Conservation (phyloP, 2,113 vertebrate species). For the Tragelaphus strepsiceros region DNA sequence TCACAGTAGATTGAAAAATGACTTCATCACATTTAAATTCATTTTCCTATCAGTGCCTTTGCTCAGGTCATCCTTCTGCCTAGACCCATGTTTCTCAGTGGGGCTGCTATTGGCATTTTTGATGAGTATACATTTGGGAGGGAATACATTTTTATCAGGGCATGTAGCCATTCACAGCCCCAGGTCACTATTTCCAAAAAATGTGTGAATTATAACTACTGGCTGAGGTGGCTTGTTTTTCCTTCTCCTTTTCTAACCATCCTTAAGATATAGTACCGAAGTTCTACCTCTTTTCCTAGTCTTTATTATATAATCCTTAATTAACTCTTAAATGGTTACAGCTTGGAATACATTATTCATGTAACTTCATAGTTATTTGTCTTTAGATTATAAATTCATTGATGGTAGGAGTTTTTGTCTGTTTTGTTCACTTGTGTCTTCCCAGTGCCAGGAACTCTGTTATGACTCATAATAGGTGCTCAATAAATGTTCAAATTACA, state of each 20-base stretch:
- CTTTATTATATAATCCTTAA: not conserved
- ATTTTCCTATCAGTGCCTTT: not conserved
- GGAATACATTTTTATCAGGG: not conserved
- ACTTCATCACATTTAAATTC: not conserved
- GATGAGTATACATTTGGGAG: not conserved
- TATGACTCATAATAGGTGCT: constrained; percentile 8
- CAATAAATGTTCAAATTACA: not conserved
- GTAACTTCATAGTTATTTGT: constrained; percentile 24
- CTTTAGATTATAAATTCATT: constrained; percentile 13
- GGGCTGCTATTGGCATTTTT: not conserved
- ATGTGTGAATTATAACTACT: not conserved
- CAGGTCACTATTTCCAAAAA: not conserved
- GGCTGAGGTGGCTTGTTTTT: not conserved
- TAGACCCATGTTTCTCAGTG: not conserved
- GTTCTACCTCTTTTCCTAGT: not conserved
- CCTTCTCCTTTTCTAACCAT: not conserved
- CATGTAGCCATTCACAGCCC: not conserved
- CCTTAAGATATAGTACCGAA: not conserved
- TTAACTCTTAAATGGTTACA: not conserved
- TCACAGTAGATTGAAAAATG: not conserved
- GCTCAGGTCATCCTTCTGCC: not conserved
- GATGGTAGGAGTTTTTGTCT: not conserved
- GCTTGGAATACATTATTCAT: not conserved
- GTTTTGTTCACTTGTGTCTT: not conserved
- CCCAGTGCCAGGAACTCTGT: not conserved